These are phyloP conservation scores for Psilanteris sp. DNA, from an alignment of 1,140 invertebrate genomes.

Conservation along the genomic window DNA sequence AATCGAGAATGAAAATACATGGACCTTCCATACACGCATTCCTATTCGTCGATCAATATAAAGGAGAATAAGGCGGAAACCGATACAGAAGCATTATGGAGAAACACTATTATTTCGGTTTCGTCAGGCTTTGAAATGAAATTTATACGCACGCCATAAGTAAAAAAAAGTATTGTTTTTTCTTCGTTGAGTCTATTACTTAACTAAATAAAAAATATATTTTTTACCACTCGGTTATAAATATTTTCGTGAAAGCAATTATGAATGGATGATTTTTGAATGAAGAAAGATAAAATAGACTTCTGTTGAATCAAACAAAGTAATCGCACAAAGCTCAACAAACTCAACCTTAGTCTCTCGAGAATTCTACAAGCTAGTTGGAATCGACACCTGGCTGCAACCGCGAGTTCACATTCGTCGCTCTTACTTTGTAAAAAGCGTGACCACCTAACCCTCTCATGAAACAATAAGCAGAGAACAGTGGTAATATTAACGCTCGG, in stretches of 20 bases:
- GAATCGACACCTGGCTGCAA: too few relatives aligned
- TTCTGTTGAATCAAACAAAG: neutral
- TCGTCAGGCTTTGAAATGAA: conserved; percentile 6
- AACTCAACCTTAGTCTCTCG: neutral
- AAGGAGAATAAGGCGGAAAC: conserved; percentile 31
- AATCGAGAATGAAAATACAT: conserved; percentile 30
- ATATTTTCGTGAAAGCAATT: conserved; percentile 15
- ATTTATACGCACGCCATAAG: conserved; percentile 20
- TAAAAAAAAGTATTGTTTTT: too few relatives aligned
- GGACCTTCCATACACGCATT: conserved; percentile 24
- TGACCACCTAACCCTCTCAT: conserved; percentile 4
- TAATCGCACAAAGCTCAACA: neutral
- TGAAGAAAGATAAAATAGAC: conserved; percentile 1
- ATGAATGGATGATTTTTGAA: neutral
- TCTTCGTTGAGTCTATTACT: too few relatives aligned
- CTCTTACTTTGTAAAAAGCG: conserved; percentile 23
- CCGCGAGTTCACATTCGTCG: too few relatives aligned
- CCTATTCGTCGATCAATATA: conserved; percentile 35
- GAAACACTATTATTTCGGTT: conserved; percentile 29
- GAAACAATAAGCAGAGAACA: conserved; percentile 14
- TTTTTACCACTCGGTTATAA: neutral
- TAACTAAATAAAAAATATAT: too few relatives aligned
- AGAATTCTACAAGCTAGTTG: neutral
- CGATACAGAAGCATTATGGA: conserved; percentile 38
- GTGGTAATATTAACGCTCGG: conserved; percentile 12